Evolutionary conservation across 2,113 vertebrate genomes (phyloP), one percentile per base, ranked within the genome.

Genomic region (Oplegnathus fasciatus): DNA sequence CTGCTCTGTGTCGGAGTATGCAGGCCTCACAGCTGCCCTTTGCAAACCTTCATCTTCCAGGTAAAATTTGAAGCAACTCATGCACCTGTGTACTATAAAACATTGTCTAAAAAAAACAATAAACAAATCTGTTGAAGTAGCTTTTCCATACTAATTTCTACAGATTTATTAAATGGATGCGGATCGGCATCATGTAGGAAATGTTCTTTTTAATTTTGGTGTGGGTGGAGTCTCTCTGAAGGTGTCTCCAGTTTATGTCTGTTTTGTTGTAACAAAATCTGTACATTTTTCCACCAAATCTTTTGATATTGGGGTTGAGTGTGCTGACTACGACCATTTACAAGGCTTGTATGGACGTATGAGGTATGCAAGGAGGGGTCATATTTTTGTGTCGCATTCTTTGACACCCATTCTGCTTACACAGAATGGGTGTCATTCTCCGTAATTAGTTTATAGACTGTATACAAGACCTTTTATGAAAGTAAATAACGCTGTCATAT

Each of bases 1-100:
- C 97, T 69, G 97, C 97, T 24, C 92, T 98, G 50, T 98, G 97
- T 90, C 96, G 96, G 70, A 98, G 97, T 93, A 97, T 97, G 96
- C 97, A 97, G 95, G 96, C 93, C 78, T 94, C 96, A 80, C 94
- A 95, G 80, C 91, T 94, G 66, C 92, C 94, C 34, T 94, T 92
- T 32, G 62, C 85, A 66, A 87, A 92, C 83, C 86, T 90, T 83
- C 93, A 95, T 72, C 89, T 92, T 78, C 78, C 94, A 92, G 95
- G 95, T 96, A 93, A 60, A 44, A 11, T 30, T 44, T 40, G n/a
- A 66, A 42, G 7, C 32, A n/a, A 0, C 17, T 37, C 15, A 11
- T 65, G 34, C 32, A 28, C 15, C 40, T 24, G 2, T 32, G 15
- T 18, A 22, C 52, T 58, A n/a, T 32, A 18, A 50, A 22, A 48